phyloP scores from a whole-genome alignment of 2,888 invertebrate species.

The Diaphora mendica region DNA sequence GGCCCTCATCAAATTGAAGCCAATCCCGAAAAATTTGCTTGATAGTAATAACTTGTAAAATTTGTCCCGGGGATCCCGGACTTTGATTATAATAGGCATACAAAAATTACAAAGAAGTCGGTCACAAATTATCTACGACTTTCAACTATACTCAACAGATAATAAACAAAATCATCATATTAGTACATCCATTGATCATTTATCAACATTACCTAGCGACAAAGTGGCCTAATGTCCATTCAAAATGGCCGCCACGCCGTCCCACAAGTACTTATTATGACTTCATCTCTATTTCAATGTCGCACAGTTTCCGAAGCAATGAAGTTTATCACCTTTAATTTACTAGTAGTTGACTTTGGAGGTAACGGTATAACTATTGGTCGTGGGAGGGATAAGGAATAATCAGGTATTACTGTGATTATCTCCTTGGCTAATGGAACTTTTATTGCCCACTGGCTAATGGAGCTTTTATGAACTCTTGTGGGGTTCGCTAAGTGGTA shows the following conservation, averaged over 20 bases:
- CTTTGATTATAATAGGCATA: no score
- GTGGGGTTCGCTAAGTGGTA: not conserved
- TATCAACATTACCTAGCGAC: slow-evolving; percentile 15
- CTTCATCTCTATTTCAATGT: slow-evolving; percentile 48
- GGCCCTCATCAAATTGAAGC: no score
- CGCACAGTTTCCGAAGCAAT: slow-evolving; percentile 37
- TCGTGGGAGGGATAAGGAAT: slow-evolving; percentile 14
- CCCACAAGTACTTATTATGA: slow-evolving; percentile 40
- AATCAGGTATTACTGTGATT: slow-evolving; percentile 1
- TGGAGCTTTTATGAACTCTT: not conserved
- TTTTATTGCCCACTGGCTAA: not conserved
- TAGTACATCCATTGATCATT: slow-evolving; percentile 5
- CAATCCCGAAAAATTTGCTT: no score
- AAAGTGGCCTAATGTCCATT: slow-evolving; percentile 37
- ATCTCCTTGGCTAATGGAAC: not conserved
- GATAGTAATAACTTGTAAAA: no score
- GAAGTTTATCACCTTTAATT: slow-evolving; percentile 36
- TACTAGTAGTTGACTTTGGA: slow-evolving; percentile 25
- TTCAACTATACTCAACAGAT: not conserved
- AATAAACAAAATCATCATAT: slow-evolving; percentile 6
- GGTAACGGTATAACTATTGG: slow-evolving; percentile 16
- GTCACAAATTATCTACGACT: not conserved
- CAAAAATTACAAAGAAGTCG: no score
- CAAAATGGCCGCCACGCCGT: slow-evolving; percentile 15
- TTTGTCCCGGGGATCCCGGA: no score